Base-by-base conservation (phyloP, 2,113 vertebrate genomes). In the cattle (Bos taurus) region DNA sequence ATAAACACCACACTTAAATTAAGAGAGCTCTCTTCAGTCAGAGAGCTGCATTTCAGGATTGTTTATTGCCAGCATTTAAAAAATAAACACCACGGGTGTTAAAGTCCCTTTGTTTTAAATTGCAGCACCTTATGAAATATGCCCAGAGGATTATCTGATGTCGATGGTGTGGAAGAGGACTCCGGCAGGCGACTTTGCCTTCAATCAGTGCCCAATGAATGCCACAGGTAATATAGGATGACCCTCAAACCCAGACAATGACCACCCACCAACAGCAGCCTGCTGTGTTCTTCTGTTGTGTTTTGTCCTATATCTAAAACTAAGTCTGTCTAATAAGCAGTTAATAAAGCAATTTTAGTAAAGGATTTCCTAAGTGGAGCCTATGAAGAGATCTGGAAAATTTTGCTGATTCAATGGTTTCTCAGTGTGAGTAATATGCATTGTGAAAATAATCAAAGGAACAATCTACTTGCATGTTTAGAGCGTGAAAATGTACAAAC, bases 81-180 rank as follows among this genome's bases (percentile, higher is more conserved):
- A 81, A 77, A 78, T 11, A 87, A 87, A 52, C 60, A 71, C 46
- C 90, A 91, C 23, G 94, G 74, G 48, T 96, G 52, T 98, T 98
- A 97, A 95, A 74, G 91, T 98, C 93, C 25, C 91, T 89, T 40
- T 97, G 48, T 98, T 99, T 90, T 98, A 83, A 98, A 99, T 98
- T 98, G 33, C 98, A 99, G 99, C 99, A 19, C 99, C 99, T 43
- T 99, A 99, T 98, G 99, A 99, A 99, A 99, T 99, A 98, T 99
- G 99, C 98, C 99, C 99, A 1, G 99, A 99, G 99, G 99, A 99
- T 98, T 99, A 99, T 98, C 99, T 99, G 90, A 99, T 99, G 98
- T 99, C 99, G 14, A 99, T 99, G 99, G 99, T 99, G 98, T 99
- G 99, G 99, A 99, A 99, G 99, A 99, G 99, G 98, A 99, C 99